Evolutionary conservation across 2,888 invertebrate species (phyloP).

Genomic region (Sympetrum striolatum): DNA sequence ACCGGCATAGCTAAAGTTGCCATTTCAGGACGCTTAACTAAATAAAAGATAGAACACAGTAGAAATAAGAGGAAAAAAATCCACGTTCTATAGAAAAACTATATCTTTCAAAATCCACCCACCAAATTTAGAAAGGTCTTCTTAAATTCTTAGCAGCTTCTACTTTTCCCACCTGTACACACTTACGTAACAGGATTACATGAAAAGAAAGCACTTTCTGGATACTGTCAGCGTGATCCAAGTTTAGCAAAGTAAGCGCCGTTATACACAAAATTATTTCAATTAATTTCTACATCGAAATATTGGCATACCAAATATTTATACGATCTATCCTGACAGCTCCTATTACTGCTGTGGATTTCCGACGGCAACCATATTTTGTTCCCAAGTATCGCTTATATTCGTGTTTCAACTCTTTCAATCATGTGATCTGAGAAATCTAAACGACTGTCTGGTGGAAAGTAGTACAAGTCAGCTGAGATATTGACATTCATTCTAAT

Average conservation of each 20-base stretch:
- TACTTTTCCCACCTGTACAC: neutral
- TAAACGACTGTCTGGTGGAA: too few relatives aligned
- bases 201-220: too few relatives aligned
- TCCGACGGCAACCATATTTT: neutral
- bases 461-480: too few relatives aligned
- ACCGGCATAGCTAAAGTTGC: neutral
- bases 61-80: neutral
- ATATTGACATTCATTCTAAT: too few relatives aligned
- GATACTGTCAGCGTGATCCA: neutral
- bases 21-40: neutral
- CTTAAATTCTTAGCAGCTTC: too few relatives aligned
- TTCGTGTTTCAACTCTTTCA: neutral
- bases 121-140: too few relatives aligned
- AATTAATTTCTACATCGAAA: neutral
- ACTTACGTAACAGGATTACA: conserved; percentile 3
- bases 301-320: too few relatives aligned
- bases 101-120: too few relatives aligned
- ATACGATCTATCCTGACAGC: too few relatives aligned
- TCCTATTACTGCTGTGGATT: too few relatives aligned
- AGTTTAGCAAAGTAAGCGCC: neutral
- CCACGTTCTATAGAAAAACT: too few relatives aligned
- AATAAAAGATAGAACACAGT: neutral
- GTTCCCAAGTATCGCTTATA: neutral
- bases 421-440: neutral
- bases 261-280: neutral